Base-by-base conservation (phyloP, 37 sponge, comb jelly and placozoan genomes). In the Cladorhizidae sp. region DNA sequence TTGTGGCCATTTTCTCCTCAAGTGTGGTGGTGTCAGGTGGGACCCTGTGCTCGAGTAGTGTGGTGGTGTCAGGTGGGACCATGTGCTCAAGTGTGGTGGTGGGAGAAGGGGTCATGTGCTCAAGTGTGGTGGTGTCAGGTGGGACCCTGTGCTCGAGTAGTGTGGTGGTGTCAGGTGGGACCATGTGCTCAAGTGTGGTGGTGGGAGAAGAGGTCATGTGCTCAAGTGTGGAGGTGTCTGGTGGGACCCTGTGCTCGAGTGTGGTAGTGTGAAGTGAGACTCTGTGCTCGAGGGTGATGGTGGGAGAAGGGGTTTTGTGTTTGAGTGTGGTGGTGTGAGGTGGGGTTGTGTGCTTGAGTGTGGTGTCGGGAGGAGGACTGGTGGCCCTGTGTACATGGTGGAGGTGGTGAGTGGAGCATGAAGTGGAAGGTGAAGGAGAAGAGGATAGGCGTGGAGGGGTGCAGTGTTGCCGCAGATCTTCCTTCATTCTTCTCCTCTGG, bases 401-500 rank as follows among this genome's bases (percentile, higher is more conserved):
- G 28, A 26, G n/a, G 61, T 3, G 6, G 28, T 18, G 3, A 12
- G 61, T 28, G 36, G 37, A 23, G 71, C n/a, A n/a, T n/a, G 45
- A 40, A 25, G 76, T 75, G 76, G 41, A 21, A n/a, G 28, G 35
- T n/a, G 73, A 11, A 73, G 51, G 38, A 8, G 71, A 43, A 36
- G 71, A 25, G 38, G 59, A 7, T 43, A 3, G 1, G 43, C 11
- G 71, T 65, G 71, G 45, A 43, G 42, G 71, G 45, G 18, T 42
- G 20, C 21, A 68, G 45, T 20, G 67, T 20, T 5, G 43, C 35
- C 15, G 14, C 8, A 77, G 26, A 43, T n/a, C 29, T 31, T 37
- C 57, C 26, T 82, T 82, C 22, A 82, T 73, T 15, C 73, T 40
- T 11, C 41, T 61, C 35, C 83, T 3, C 45, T 73, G 61, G 14